Conservation (phyloP, 2,113 vertebrate genomes). For the Platycercus adscitus region DNA sequence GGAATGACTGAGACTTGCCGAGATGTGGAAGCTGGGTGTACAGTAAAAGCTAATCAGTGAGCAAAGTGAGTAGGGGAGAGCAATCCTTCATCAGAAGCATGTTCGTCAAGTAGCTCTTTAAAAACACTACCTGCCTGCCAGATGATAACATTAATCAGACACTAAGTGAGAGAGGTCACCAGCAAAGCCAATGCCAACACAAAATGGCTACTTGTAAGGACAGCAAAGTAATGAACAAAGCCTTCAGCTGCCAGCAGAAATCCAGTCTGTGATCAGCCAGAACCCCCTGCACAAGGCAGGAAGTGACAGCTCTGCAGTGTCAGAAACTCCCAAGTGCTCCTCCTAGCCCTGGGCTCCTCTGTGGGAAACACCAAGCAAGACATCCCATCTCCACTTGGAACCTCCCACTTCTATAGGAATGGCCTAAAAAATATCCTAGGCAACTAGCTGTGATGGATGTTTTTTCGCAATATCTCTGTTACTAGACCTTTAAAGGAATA, state of each 20-base stretch:
- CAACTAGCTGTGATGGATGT: background rate
- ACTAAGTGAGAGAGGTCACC: background rate
- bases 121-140: background rate
- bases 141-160: background rate
- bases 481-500: background rate
- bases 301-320: background rate
- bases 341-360: background rate
- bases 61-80: background rate
- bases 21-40: background rate
- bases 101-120: background rate
- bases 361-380: background rate
- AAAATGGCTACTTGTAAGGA: background rate
- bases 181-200: background rate
- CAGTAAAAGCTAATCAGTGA: background rate
- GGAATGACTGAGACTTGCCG: background rate
- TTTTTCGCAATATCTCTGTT: background rate
- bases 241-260: background rate
- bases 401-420: background rate
- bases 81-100: background rate
- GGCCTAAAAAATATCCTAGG: background rate
- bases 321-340: background rate
- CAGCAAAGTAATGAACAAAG: background rate
- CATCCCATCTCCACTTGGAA: background rate
- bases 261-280: background rate
- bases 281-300: accelerated